Conservation (phyloP, 2,797 vertebrate species). For the Catostomus latipinnis region DNA sequence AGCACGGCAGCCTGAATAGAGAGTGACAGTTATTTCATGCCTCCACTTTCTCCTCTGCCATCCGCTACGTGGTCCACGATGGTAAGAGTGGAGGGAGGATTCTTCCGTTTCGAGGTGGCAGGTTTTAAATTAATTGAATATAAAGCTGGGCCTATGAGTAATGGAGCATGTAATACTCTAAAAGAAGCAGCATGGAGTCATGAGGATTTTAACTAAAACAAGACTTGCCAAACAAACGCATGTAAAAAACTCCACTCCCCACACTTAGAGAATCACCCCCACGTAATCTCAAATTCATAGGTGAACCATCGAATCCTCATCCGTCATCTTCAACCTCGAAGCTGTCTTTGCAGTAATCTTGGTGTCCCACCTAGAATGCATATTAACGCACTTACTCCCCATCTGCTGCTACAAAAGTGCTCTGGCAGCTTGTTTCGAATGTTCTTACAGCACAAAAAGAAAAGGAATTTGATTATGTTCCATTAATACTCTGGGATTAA, state of each 20-base stretch:
- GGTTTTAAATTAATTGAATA: conserved; percentile 55
- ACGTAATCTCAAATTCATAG: no score
- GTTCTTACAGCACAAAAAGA: conserved; percentile 32
- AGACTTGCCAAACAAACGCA: conserved; percentile 7
- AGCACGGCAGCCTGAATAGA: no score
- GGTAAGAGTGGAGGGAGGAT: conserved; percentile 3
- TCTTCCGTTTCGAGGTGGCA: conserved; percentile 35
- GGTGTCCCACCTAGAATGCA: conserved; percentile 6
- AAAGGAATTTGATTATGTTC: conserved; percentile 64
- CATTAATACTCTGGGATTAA: conserved; percentile 69
- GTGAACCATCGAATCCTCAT: no score
- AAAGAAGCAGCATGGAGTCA: conserved; percentile 44
- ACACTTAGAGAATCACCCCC: no score
- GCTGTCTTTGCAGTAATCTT: not conserved
- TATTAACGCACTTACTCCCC: conserved; percentile 30
- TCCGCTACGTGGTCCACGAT: conserved; percentile 3
- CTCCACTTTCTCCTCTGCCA: not conserved
- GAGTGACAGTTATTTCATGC: no score
- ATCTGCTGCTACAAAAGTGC: conserved; percentile 24
- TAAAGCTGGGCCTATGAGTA: conserved; percentile 53
- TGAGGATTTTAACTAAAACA: conserved; percentile 34
- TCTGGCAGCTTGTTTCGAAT: not conserved
- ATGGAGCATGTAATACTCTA: conserved; percentile 47
- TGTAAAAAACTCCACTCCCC: no score
- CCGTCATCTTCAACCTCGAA: no score